These are phyloP conservation scores for Drosophila watanabei DNA, from an alignment of 1,140 invertebrate genomes.

Conservation along the genomic window DNA sequence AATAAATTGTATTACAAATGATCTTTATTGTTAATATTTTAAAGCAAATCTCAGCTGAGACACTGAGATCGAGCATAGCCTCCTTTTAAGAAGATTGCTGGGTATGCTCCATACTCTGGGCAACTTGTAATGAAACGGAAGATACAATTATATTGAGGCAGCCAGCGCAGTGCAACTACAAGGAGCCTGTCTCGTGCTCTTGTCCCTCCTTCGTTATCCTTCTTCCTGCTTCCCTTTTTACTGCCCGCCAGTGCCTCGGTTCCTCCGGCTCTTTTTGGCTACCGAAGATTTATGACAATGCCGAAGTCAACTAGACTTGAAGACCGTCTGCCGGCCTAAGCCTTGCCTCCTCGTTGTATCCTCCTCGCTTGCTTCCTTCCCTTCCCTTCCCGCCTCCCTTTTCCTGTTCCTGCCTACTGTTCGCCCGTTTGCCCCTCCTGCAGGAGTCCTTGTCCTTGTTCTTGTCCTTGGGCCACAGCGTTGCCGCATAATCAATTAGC, in stretches of 20 bases:
- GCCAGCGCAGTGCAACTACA: conserved; percentile 15
- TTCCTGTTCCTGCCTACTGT: background rate
- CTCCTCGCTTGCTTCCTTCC: background rate
- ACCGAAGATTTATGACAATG: conserved; percentile 52
- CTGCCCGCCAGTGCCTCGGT: conserved; percentile 1
- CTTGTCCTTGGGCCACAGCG: conserved; percentile 46
- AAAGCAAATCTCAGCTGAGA: background rate
- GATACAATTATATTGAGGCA: conserved; percentile 72
- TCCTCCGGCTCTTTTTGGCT: conserved; percentile 25
- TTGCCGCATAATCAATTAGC: conserved; percentile 51
- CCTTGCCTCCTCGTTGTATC: background rate
- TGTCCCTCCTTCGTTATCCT: conserved; percentile 14
- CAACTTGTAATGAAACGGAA: conserved; percentile 79
- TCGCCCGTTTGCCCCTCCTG: background rate
- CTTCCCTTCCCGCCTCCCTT: background rate
- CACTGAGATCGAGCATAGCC: background rate
- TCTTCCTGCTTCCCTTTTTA: conserved; percentile 11
- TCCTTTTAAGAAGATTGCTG: background rate
- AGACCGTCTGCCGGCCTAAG: conserved; percentile 34
- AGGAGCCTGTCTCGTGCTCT: conserved; percentile 43
- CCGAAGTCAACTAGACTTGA: conserved; percentile 50
- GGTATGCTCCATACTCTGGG: conserved; percentile 37
- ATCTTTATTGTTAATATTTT: background rate
- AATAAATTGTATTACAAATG: too few relatives aligned
- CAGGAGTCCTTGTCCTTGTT: conserved; percentile 35